Percentiles rank a stretch among this genome's conserved stretches.
phyloP scores from a whole-genome alignment of 2,888 invertebrate species.

The Adelphocoris suturalis region DNA sequence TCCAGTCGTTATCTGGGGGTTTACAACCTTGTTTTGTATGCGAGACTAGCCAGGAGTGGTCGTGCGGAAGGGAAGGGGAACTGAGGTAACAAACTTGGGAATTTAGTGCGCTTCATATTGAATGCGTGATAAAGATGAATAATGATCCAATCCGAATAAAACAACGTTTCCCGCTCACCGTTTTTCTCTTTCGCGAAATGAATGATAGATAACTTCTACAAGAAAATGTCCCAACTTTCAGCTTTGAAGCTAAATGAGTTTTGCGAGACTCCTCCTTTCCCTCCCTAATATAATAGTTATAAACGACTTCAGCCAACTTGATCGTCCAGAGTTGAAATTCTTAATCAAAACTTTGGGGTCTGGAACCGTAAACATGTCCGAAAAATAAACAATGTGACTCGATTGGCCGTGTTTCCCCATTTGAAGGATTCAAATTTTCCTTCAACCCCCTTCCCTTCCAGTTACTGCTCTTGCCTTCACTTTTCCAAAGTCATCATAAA shows the following conservation, averaged over 20 bases:
- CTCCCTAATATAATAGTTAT: constrained; percentile 70
- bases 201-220: constrained; percentile 69
- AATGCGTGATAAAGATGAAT: constrained; percentile 71
- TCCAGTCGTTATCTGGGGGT: constrained; percentile 54
- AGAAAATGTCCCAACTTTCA: constrained; percentile 67
- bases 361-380: constrained; percentile 69
- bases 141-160: constrained; percentile 68
- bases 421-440: constrained; percentile 72
- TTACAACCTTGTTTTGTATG: constrained; percentile 70
- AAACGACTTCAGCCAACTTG: constrained; percentile 70
- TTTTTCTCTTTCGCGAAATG: constrained; percentile 47
- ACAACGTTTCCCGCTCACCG: constrained; percentile 45
- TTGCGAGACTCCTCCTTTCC: constrained; percentile 60
- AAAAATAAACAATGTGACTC: constrained; percentile 72
- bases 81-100: constrained; percentile 64
- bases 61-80: background rate
- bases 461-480: constrained; percentile 30
- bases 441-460: constrained; percentile 10
- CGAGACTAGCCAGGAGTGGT: constrained; percentile 29
- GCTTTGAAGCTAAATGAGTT: constrained; percentile 69
- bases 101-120: constrained; percentile 67
- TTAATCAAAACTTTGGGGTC: constrained; percentile 72
- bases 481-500: constrained; percentile 65
- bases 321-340: constrained; percentile 72
- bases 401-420: constrained; percentile 72